phyloP scores from a whole-genome alignment of 2,888 invertebrate genomes.

The Eilema griseolum region DNA sequence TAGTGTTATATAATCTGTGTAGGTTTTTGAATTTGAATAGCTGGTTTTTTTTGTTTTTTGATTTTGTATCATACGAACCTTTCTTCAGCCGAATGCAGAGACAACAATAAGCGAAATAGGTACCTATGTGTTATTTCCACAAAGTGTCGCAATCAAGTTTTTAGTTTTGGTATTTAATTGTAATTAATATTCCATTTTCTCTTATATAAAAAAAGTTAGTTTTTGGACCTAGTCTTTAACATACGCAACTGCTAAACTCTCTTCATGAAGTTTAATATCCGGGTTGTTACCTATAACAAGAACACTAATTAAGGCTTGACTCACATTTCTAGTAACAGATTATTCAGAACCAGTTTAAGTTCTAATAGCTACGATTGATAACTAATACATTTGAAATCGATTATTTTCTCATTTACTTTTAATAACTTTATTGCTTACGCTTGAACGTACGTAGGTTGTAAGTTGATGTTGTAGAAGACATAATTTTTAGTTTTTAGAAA shows the following conservation, averaged over 20 bases:
- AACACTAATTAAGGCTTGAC: background rate
- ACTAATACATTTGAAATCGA: background rate
- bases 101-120: background rate
- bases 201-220: background rate
- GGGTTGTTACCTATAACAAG: background rate
- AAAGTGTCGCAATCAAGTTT: too few relatives aligned
- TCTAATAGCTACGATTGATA: background rate
- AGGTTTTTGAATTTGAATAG: background rate
- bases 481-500: too few relatives aligned
- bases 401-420: conserved; percentile 10
- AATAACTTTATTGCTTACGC: background rate
- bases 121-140: too few relatives aligned
- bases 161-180: too few relatives aligned
- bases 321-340: conserved; percentile 2
- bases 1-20: background rate
- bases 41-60: too few relatives aligned
- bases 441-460: background rate
- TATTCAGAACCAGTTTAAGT: background rate
- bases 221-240: background rate
- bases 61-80: background rate
- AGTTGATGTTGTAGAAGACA: background rate
- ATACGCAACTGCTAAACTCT: background rate
- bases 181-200: background rate
- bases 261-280: background rate
- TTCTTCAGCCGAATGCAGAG: background rate